Evolutionary conservation across 2,888 invertebrate species (phyloP).

Genomic region (Apocheima hispidaria): DNA sequence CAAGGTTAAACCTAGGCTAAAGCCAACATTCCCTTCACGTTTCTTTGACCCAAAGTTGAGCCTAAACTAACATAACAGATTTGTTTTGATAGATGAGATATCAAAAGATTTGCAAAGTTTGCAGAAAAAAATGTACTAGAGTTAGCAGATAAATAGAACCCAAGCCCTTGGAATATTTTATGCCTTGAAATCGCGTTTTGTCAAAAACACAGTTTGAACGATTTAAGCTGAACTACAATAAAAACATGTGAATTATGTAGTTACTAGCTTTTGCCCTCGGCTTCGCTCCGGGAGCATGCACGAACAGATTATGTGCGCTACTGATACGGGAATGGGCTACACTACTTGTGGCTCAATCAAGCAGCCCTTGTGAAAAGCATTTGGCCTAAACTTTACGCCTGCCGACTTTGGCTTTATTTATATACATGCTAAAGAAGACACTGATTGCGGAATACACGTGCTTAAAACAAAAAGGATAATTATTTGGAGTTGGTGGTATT

Average conservation of each 20-base stretch:
- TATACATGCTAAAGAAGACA: no score
- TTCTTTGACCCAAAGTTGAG: constrained; percentile 19
- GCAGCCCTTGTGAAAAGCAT: no score
- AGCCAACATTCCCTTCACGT: constrained; percentile 19
- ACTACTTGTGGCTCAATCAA: no score
- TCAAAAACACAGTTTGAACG: background rate
- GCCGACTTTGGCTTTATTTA: no score
- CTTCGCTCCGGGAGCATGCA: no score
- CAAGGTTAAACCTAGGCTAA: constrained; percentile 14
- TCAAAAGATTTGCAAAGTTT: constrained; percentile 29
- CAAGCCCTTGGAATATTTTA: constrained; percentile 5
- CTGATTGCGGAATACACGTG: no score
- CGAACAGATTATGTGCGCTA: no score
- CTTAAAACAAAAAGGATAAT: no score
- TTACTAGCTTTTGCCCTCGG: no score
- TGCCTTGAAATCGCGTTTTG: background rate
- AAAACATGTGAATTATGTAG: background rate
- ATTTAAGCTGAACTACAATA: background rate
- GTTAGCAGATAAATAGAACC: constrained; percentile 17
- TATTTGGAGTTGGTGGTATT: no score
- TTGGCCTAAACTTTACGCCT: no score
- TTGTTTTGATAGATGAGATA: constrained; percentile 32
- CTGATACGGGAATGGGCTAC: no score
- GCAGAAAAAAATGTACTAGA: constrained; percentile 12
- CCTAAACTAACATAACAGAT: constrained; percentile 31